Evolutionary conservation across 2,888 invertebrate genomes (phyloP), one percentile per base, ranked within the genome.

Genomic region (Erebia palarica): DNA sequence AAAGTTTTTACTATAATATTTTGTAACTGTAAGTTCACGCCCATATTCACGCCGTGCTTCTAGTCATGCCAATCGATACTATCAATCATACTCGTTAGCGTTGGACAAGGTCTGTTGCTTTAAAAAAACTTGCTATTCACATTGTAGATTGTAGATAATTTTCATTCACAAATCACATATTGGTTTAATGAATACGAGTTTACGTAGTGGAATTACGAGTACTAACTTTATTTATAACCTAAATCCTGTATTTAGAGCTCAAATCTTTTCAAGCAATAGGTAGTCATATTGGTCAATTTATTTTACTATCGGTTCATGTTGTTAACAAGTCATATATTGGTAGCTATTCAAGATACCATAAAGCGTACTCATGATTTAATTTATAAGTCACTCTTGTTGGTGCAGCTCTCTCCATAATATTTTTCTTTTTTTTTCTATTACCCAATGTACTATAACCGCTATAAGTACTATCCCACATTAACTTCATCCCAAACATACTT

Each of bases 91-190:
- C 44, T 27, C 27, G 36, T 36, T 36, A 36, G 61, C 61, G 61
- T 13, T 18, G 16, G 61, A 49, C 63, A 49, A 21, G 21, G 63
- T 63, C 18, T 13, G 16, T 16, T 13, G 36, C 42, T 36, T 36
- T 59, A 59, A 61, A 63, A 63, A 36, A 36, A 36, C 63, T 63
- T 63, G 63, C 47, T 63, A 49, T 63, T 49, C 63, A 63, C 49
- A 44, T 16, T 44, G 42, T 44, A 47, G 47, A 61, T 61, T 21
- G 18, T 49, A 49, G 49, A 63, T 49, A 14, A 49, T 18, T 63
- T 36, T 49, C 63, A 63, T 63, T 63, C 63, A 63, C n/a, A 21
- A 63, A 49, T 63, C 21, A 18, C 44, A 47, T 14, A 63, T 49
- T 13, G 8, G 9, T 10, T 10, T 18, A 1, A 18, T 18, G 9